Base-by-base conservation (phyloP, 2,888 invertebrate genomes). In the Stramonita haemastoma region DNA sequence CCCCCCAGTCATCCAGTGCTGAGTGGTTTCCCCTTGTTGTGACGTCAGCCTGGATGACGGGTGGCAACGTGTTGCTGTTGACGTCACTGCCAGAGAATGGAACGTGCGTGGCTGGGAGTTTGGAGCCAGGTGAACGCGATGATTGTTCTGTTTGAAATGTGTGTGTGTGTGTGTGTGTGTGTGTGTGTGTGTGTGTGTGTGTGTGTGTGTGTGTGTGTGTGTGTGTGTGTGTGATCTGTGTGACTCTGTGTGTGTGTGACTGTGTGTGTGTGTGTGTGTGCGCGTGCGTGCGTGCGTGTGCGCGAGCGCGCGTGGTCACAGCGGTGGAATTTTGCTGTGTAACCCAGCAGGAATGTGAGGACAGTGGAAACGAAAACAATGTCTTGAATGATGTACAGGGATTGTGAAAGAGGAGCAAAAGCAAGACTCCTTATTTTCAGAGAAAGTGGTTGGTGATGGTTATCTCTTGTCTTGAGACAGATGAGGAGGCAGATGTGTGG, bases 201-300 rank as follows among this genome's bases (percentile, higher is more conserved):
- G 81, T 34, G 81, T 13, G 81, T 26, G 46, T 83, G 46, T 26
- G 46, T 83, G 26, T 26, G 81, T 34, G 81, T 13, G 81, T 26
- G 46, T 83, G 46, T 26, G 46, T 83, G 26, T 26, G 81, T 34
- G 81, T 13, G 81, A n/a, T 36, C 36, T 81, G 81, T 36, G 36
- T 36, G 81, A 19, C 36, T 81, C 36, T 26, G 46, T 83, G 46
- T 26, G 46, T 83, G 26, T 26, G 81, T 34, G 81, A 15, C 11
- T 13, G 81, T 26, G 46, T 83, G 46, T 26, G 46, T 83, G 26
- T 26, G 81, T 34, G 81, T 13, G 81, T 26, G 46, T 83, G 46
- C 17, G 79, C 17, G 79, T 36, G 79, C 17, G 79, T 36, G 81
- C 36, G 81, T 36, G 81, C 36, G 81, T 36, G 81, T 81, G 81